Percentiles rank a stretch among this genome's conserved stretches.
Conservation (phyloP, 2,113 vertebrate species). For the Penelope pileata region DNA sequence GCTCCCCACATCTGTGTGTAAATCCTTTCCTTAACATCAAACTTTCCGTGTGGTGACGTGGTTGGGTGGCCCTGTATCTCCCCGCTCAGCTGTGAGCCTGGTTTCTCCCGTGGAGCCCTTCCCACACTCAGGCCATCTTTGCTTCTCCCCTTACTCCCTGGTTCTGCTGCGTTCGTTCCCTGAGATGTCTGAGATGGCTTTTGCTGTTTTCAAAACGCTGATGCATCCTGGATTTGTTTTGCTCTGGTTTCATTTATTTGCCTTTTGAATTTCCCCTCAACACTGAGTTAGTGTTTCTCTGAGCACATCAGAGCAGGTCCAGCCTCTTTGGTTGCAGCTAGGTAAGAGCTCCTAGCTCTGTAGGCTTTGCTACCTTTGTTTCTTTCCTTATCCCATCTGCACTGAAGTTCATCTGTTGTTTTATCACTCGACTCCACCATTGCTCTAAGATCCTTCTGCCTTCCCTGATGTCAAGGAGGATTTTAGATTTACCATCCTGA, state of each 20-base stretch:
- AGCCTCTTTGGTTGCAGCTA: background rate
- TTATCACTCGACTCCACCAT: background rate
- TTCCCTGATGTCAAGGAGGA: background rate
- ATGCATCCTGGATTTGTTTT: background rate
- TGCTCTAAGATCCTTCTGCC: background rate
- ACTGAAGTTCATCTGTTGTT: background rate
- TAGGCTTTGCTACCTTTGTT: background rate
- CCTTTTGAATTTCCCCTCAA: background rate
- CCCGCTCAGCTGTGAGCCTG: fast-evolving
- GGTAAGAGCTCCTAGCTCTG: background rate
- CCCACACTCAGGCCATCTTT: background rate
- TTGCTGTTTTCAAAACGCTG: fast-evolving
- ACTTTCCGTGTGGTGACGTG: background rate
- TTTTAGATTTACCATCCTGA: background rate
- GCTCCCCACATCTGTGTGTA: background rate
- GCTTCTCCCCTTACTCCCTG: background rate
- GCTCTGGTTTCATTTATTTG: background rate
- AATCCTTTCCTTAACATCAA: background rate
- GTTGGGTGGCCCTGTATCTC: background rate
- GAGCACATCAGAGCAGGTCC: too few species aligned
- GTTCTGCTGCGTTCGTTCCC: background rate
- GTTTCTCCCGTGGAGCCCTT: background rate
- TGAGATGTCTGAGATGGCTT: background rate
- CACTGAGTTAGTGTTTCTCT: background rate
- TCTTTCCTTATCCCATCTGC: background rate